Base-by-base conservation (phyloP, 2,113 vertebrate species). In the Oryzias curvinotus region DNA sequence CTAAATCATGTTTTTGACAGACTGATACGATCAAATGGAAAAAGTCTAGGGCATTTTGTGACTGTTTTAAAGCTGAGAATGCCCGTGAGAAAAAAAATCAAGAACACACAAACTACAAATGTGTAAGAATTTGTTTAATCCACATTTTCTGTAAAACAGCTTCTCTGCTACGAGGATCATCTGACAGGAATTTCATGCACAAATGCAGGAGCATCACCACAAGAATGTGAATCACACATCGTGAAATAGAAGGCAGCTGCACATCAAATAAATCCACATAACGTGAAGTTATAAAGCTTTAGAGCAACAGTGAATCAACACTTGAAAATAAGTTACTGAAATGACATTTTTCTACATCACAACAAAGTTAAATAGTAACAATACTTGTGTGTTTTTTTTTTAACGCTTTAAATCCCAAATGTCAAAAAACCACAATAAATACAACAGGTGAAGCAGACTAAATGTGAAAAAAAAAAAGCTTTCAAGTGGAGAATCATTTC, bases 261-360 rank as follows among this genome's bases (percentile, higher is more conserved):
- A 73, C 14, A 54, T 43, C 28, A 0, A 46, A 59, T 19, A 55
- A 60, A 60, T 51, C 57, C 21, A 59, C 4, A 43, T 45, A 53
- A 47, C 55, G 64, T 36, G 7, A 14, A 49, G 52, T 51, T 48
- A 73, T 17, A 68, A 49, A 56, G 41, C 49, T 57, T 78, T 25
- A 15, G 57, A 66, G 36, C 36, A 57, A 59, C 19, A 78, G n/a
- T 57, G 8, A n/a, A 44, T 44, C 16, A 46, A 51, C 45, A 63
- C 28, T 74, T 45, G 53, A 45, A 19, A 75, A 76, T 74, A 80
- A 76, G 52, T 76, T 60, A 82, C 36, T 18, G 52, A 62, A 68
- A 53, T 21, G 3, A 68, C 13, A 68, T 65, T 43, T 30, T 2
- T 49, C 30, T 52, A 21, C 30, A 4, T 59, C 15, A 3, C 8